A percentile compares a stretch with the other conserved stretches of the same genome.
phyloP scores from a whole-genome alignment of 2,888 invertebrate species.

The Brassicogethes aeneus region DNA sequence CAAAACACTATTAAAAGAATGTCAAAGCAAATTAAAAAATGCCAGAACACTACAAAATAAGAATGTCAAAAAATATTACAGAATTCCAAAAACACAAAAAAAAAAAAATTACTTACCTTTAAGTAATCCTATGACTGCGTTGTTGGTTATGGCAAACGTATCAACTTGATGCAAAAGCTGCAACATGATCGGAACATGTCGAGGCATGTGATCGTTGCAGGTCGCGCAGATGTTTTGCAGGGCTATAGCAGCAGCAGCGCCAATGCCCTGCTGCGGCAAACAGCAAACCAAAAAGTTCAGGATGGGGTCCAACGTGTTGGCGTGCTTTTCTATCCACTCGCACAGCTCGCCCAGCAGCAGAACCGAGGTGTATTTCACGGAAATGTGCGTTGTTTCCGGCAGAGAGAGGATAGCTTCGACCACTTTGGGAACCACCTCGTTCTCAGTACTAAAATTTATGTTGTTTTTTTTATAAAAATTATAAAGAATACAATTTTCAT shows the following conservation, averaged over 20 bases:
- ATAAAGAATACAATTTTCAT: not conserved
- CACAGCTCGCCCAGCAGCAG: slow-evolving; percentile 81
- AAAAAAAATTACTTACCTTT: slow-evolving; percentile 15
- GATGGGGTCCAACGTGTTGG: slow-evolving; percentile 70
- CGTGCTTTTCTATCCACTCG: slow-evolving; percentile 91
- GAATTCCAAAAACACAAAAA: too few relatives aligned
- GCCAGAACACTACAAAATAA: too few relatives aligned
- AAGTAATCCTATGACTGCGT: slow-evolving; percentile 57
- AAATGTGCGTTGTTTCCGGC: slow-evolving; percentile 74
- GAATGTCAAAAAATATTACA: too few relatives aligned
- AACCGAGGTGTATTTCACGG: slow-evolving; percentile 83
- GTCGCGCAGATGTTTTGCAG: slow-evolving; percentile 78
- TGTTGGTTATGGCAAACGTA: slow-evolving; percentile 62
- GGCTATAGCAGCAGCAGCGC: slow-evolving; percentile 73
- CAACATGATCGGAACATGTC: slow-evolving; percentile 64
- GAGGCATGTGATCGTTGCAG: slow-evolving; percentile 69
- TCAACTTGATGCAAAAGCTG: slow-evolving; percentile 64
- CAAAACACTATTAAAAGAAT: too few relatives aligned
- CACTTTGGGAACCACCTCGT: slow-evolving; percentile 87
- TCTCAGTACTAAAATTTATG: slow-evolving; percentile 65
- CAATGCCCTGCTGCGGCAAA: slow-evolving; percentile 61
- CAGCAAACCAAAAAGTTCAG: slow-evolving; percentile 70
- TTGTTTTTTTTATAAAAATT: too few relatives aligned
- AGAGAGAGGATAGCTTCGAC: slow-evolving; percentile 83
- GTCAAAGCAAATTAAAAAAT: too few relatives aligned